These are phyloP conservation scores for Eulemur albifrons DNA, from an alignment of 2,797 vertebrate species.

Conservation along the genomic window DNA sequence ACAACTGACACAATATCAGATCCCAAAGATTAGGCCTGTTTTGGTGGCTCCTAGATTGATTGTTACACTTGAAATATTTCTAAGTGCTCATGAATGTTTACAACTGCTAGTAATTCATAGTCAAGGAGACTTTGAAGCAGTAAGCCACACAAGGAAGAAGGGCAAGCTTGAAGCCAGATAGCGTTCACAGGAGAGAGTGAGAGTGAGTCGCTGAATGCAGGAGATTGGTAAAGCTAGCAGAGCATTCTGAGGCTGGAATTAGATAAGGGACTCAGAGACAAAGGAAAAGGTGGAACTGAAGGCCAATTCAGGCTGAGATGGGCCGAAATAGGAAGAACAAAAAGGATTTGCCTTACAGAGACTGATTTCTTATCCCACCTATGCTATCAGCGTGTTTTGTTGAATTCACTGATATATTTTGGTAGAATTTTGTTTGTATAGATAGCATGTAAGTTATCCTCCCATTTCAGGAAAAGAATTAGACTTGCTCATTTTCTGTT, in stretches of 20 bases:
- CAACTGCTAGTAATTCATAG: neutral
- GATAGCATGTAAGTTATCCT: neutral
- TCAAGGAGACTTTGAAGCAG: neutral
- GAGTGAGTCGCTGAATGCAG: neutral
- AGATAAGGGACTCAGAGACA: neutral
- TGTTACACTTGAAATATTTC: neutral
- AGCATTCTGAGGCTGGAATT: neutral
- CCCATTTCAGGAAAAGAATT: slow-evolving; percentile 40
- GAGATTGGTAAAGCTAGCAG: neutral
- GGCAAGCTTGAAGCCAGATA: neutral
- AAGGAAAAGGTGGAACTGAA: neutral
- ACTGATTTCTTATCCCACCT: neutral
- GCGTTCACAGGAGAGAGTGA: neutral
- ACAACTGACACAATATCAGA: neutral
- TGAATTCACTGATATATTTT: slow-evolving; percentile 2
- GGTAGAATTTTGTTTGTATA: neutral
- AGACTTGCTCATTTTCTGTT: neutral
- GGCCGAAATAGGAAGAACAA: neutral
- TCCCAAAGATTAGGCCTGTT: neutral
- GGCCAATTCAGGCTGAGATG: neutral
- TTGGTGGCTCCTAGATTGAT: neutral
- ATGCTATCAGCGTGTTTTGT: neutral
- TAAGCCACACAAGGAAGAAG: neutral
- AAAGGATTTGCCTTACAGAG: neutral
- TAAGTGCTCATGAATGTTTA: neutral